phyloP scores from a whole-genome alignment of 2,113 vertebrate genomes.

The Sarotherodon lohbergeri region DNA sequence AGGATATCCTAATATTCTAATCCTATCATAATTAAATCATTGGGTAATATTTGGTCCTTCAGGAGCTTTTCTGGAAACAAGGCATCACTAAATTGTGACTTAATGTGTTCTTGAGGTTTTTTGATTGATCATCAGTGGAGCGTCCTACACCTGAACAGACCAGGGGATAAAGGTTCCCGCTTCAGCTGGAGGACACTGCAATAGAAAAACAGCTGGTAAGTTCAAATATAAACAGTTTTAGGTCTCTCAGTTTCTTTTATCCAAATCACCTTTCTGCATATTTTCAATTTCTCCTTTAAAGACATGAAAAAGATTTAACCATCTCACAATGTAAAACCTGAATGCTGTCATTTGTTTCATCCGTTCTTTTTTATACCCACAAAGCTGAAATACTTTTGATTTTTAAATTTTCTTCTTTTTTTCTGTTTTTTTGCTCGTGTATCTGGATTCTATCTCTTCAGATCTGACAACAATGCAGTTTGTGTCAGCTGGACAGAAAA shows the following conservation, averaged over 20 bases:
- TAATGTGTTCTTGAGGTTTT: neutral
- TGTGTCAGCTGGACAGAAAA: neutral
- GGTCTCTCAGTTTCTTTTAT: neutral
- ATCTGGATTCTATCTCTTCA: neutral
- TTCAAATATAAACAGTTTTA: neutral
- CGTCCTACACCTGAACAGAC: constrained; percentile 1
- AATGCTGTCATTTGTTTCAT: neutral
- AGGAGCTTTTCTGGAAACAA: neutral
- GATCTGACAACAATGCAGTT: neutral
- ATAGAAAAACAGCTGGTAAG: neutral
- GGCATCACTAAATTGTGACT: neutral
- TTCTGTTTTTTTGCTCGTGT: neutral
- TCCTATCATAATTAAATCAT: neutral
- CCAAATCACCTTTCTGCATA: neutral
- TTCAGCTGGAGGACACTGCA: neutral
- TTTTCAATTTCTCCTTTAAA: neutral
- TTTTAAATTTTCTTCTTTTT: rapidly evolving
- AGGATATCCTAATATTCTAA: neutral
- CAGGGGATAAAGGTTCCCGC: neutral
- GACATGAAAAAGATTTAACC: neutral
- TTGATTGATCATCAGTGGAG: neutral
- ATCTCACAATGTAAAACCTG: neutral
- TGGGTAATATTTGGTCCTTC: neutral
- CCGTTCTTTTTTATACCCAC: neutral
- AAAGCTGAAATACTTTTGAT: neutral